A percentile compares a stretch with the other conserved stretches of the same genome.
Conservation (phyloP, 2,113 vertebrate genomes). For the Kryptolebias marmoratus region DNA sequence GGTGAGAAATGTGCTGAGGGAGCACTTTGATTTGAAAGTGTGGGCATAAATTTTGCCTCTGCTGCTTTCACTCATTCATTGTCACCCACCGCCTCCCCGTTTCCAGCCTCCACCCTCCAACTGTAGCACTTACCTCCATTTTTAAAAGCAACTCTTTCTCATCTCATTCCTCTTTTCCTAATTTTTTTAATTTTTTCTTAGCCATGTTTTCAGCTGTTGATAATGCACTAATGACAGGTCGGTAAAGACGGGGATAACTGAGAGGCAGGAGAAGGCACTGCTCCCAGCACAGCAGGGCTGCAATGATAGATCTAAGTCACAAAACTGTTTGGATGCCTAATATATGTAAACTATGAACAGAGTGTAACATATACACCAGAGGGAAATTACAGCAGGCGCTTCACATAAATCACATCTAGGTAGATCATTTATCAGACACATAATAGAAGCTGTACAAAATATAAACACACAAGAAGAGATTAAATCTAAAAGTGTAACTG, state of each 20-base stretch:
- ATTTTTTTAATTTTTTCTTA: constrained; percentile 26
- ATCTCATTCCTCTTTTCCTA: neutral
- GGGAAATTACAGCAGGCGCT: neutral
- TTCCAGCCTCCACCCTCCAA: constrained; percentile 9
- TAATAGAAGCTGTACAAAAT: too few relatives aligned
- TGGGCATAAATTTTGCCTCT: constrained; percentile 73
- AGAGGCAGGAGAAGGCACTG: constrained; percentile 14
- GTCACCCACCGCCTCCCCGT: constrained; percentile 36
- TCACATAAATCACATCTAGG: constrained; percentile 3
- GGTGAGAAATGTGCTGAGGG: constrained; percentile 81
- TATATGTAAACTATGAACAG: neutral
- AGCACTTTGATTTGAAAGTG: constrained; percentile 75
- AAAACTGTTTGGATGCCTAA: neutral
- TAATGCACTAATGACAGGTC: constrained; percentile 47
- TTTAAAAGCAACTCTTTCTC: neutral
- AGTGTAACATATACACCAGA: neutral
- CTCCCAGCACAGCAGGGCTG: neutral
- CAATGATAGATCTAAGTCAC: constrained; percentile 6
- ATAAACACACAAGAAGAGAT: too few relatives aligned
- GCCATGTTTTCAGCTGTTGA: constrained; percentile 35
- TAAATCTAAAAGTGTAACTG: too few relatives aligned
- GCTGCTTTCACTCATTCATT: constrained; percentile 70
- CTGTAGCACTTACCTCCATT: constrained; percentile 1
- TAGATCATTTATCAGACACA: too few relatives aligned
- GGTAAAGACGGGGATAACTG: constrained; percentile 46